Percentiles rank a stretch among this genome's conserved stretches.
These are phyloP conservation scores for Melangyna quadrimaculata DNA, from an alignment of 2,888 invertebrate genomes.

Conservation along the genomic window DNA sequence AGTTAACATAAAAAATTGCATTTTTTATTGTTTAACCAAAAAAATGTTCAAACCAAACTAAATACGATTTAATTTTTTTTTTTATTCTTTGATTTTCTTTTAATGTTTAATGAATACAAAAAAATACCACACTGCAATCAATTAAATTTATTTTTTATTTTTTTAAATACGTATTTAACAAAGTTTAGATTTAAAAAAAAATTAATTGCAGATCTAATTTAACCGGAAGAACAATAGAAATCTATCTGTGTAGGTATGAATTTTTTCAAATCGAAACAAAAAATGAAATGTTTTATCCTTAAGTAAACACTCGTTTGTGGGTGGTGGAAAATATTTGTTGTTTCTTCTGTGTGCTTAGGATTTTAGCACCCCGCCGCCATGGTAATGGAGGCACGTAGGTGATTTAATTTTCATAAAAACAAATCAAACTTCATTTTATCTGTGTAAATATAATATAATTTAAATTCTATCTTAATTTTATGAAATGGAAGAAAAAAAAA, in stretches of 20 bases:
- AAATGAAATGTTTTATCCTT: constrained; percentile 20
- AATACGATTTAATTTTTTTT: neutral
- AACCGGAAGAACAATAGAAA: constrained; percentile 42
- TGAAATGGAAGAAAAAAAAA: neutral
- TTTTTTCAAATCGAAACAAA: neutral
- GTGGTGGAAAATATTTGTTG: neutral
- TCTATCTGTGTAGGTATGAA: neutral
- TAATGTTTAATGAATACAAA: neutral
- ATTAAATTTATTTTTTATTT: neutral
- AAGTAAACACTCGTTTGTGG: constrained; percentile 36
- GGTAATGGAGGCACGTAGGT: constrained; percentile 18
- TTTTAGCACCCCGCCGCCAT: neutral
- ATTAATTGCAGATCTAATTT: constrained; percentile 37
- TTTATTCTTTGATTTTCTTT: neutral
- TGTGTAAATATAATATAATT: constrained; percentile 7
- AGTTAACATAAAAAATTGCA: constrained; percentile 45
- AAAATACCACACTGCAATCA: constrained; percentile 10
- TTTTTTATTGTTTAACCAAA: constrained; percentile 42
- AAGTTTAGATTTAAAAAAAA: constrained; percentile 1
- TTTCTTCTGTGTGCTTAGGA: constrained; percentile 1
- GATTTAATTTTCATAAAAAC: constrained; percentile 20
- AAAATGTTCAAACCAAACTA: neutral
- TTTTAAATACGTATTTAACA: constrained; percentile 11
- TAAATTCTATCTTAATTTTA: constrained; percentile 13
- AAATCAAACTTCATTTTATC: constrained; percentile 24